A percentile compares a stretch with the other conserved stretches of the same genome.
phyloP scores from a whole-genome alignment of 2,888 invertebrate genomes.

The Clitarchus hookeri region DNA sequence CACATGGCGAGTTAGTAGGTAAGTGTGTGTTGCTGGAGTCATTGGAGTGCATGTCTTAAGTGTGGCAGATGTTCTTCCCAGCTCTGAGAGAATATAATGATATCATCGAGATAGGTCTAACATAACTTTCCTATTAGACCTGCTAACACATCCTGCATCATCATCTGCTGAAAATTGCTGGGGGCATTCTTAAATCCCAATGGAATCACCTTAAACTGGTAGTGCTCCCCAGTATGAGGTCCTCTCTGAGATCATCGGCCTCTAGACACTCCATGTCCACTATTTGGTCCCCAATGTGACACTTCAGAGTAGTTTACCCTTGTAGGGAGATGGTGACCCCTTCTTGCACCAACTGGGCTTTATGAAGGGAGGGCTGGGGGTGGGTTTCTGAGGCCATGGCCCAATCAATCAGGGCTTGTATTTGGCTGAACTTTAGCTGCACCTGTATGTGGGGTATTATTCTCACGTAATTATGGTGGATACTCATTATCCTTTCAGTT shows the following conservation, averaged over 20 bases:
- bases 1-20: background rate
- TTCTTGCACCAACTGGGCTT: background rate
- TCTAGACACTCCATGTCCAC: background rate
- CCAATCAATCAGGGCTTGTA: background rate
- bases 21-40: background rate
- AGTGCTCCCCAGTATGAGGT: background rate
- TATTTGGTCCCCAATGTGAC: background rate
- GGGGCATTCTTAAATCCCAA: slow-evolving; percentile 54
- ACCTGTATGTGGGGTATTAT: too few species aligned
- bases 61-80: slow-evolving; percentile 19
- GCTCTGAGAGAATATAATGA: slow-evolving; percentile 30
- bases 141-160: slow-evolving; percentile 49
- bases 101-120: slow-evolving; percentile 46
- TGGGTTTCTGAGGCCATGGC: background rate
- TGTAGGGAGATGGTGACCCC: background rate
- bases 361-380: background rate
- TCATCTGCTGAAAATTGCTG: slow-evolving; percentile 52
- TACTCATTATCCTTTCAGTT: too few species aligned
- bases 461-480: background rate
- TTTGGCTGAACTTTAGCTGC: too few species aligned
- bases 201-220: slow-evolving; percentile 48
- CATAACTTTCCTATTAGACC: slow-evolving; percentile 43
- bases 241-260: background rate
- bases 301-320: background rate
- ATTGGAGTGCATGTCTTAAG: background rate